Evolutionary conservation across 2,113 vertebrate genomes (phyloP).

Genomic region (Bufo gargarizans): DNA sequence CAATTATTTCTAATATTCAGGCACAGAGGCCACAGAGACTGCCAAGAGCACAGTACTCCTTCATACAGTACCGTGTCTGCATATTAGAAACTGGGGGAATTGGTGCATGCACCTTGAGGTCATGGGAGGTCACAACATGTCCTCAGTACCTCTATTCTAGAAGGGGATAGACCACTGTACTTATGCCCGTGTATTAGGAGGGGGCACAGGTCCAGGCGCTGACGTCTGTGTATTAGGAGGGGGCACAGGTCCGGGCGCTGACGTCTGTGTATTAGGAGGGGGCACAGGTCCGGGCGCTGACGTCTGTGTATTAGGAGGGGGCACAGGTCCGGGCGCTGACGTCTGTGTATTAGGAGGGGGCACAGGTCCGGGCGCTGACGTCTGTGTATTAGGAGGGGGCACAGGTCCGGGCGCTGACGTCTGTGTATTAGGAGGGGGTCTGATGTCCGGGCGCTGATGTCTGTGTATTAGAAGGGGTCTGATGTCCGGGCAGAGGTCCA

Average conservation of each 20-base stretch:
- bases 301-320: not conserved
- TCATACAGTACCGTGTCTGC: not conserved
- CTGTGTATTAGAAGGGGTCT: not conserved
- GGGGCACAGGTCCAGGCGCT: not conserved
- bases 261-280: not conserved
- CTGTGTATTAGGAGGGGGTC: too few relatives aligned
- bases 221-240: not conserved
- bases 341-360: not conserved
- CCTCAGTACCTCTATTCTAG: not conserved
- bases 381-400: too few relatives aligned
- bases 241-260: not conserved
- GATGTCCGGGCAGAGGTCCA: too few relatives aligned
- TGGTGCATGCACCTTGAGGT: not conserved
- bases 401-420: too few relatives aligned
- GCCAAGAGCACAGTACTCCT: not conserved
- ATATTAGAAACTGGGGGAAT: not conserved
- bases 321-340: not conserved
- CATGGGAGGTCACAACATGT: not conserved
- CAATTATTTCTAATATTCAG: conserved; percentile 10
- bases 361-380: too few relatives aligned
- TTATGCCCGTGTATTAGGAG: not conserved
- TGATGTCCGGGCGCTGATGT: too few relatives aligned
- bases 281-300: not conserved
- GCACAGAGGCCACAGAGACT: not conserved
- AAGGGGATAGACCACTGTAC: not conserved